phyloP scores from a whole-genome alignment of 2,797 vertebrate species.

The Paedocypris micromegethes region DNA sequence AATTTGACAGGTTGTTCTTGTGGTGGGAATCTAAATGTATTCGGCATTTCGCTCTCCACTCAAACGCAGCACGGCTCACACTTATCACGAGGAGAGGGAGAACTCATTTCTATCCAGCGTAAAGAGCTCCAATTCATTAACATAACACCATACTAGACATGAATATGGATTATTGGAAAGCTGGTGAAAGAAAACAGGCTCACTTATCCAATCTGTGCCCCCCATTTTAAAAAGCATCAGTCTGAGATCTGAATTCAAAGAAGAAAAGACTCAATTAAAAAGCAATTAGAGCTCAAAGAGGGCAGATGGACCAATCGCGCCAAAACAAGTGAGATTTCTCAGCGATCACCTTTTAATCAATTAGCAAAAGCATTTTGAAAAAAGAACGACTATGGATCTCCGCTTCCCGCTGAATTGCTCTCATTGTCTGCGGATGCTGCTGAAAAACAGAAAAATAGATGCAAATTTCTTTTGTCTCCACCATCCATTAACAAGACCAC shows the following conservation, averaged over 20 bases:
- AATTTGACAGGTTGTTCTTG: constrained; percentile 53
- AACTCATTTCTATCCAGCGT: constrained; percentile 42
- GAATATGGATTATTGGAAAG: constrained; percentile 50
- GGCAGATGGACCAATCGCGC: constrained; percentile 6
- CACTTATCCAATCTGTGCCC: constrained; percentile 34
- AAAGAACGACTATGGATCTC: constrained; percentile 19
- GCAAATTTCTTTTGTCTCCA: background rate
- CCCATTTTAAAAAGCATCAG: constrained; percentile 36
- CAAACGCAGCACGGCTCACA: constrained; percentile 36
- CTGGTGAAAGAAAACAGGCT: constrained; percentile 42
- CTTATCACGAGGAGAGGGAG: constrained; percentile 46
- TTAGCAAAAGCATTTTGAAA: constrained; percentile 23
- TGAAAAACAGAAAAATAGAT: constrained; percentile 8
- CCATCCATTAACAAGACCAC: background rate
- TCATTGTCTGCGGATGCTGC: constrained; percentile 7
- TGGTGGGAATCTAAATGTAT: constrained; percentile 50
- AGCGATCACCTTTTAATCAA: constrained; percentile 31
- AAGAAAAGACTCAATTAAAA: constrained; percentile 34
- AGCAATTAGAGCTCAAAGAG: constrained; percentile 11
- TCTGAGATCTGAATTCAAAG: constrained; percentile 30
- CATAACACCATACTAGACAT: constrained; percentile 43
- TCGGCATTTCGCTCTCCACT: constrained; percentile 44
- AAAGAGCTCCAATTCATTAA: constrained; percentile 48
- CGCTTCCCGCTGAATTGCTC: background rate
- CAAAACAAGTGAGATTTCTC: constrained; percentile 22